phyloP scores from a whole-genome alignment of 2,888 invertebrate species.

The Oxyteleia sp. region DNA sequence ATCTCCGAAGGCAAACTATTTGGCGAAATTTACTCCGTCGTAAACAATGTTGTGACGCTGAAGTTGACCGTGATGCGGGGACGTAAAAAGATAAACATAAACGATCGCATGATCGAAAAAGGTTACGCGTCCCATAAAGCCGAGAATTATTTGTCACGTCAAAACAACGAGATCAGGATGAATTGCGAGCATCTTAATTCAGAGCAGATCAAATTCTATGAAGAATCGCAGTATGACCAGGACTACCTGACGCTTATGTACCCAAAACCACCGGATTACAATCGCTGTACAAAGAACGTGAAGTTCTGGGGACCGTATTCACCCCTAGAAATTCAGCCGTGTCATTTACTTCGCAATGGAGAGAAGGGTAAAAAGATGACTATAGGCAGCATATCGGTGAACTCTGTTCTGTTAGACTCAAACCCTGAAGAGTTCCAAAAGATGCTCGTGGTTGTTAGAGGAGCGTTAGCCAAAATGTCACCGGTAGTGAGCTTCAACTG shows the following conservation, averaged over 20 bases:
- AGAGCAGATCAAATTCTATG: constrained; percentile 78
- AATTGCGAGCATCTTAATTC: constrained; percentile 78
- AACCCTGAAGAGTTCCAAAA: constrained; percentile 92
- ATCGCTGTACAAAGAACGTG: constrained; percentile 80
- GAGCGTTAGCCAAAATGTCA: constrained; percentile 89
- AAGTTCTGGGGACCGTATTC: too few species aligned
- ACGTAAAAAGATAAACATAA: constrained; percentile 88
- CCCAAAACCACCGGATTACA: constrained; percentile 80
- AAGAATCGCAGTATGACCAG: constrained; percentile 80
- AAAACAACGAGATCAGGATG: constrained; percentile 86
- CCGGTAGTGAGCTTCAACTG: constrained; percentile 89
- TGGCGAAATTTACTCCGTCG: constrained; percentile 93
- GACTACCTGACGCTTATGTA: constrained; percentile 76
- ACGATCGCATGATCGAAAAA: constrained; percentile 90
- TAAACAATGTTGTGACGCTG: constrained; percentile 91
- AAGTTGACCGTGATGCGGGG: constrained; percentile 88
- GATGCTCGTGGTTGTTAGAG: constrained; percentile 91
- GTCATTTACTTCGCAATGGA: too few species aligned
- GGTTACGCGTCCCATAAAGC: constrained; percentile 91
- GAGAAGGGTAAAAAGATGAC: too few species aligned
- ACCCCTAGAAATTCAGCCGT: too few species aligned
- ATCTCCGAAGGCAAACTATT: constrained; percentile 79
- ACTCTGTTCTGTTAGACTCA: constrained; percentile 94
- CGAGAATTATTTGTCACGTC: constrained; percentile 92
- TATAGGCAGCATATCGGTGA: constrained; percentile 94